Percentiles rank a stretch among this genome's conserved stretches.
Conservation (phyloP, 2,888 invertebrate species). For the Leucozona laternaria region DNA sequence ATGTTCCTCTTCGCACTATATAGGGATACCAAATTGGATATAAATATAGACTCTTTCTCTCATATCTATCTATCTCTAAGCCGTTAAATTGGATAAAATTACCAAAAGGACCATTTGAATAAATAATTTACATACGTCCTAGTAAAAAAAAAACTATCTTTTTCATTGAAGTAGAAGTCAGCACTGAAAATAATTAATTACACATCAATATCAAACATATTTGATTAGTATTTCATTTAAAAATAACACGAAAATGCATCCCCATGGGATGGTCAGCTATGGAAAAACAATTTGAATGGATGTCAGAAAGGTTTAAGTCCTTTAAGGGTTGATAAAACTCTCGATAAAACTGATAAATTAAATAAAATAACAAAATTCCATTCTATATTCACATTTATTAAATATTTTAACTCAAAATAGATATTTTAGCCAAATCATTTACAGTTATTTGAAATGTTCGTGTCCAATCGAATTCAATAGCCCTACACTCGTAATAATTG, state of each 20-base stretch:
- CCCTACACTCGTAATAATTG: not conserved
- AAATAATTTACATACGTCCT: constrained; percentile 8
- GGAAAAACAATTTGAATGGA: not conserved
- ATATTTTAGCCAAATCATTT: constrained; percentile 11
- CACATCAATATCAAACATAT: constrained; percentile 1
- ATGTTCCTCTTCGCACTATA: not conserved
- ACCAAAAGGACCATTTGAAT: constrained; percentile 21
- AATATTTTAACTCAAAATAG: not conserved
- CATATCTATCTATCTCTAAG: not conserved
- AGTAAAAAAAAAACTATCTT: not conserved
- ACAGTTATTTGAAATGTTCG: constrained; percentile 4
- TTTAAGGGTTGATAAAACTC: not conserved
- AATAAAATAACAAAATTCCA: not conserved
- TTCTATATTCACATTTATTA: constrained; percentile 1
- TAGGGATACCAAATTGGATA: constrained; percentile 15
- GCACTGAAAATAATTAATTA: not conserved
- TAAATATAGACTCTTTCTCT: not conserved
- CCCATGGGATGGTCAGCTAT: not conserved
- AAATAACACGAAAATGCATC: not conserved
- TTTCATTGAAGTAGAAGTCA: not conserved
- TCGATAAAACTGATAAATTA: not conserved
- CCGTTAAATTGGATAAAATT: constrained; percentile 11
- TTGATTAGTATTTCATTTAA: not conserved
- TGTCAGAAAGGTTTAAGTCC: not conserved
- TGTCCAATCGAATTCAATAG: not conserved